Percentiles rank a stretch among this genome's conserved stretches.
Evolutionary conservation across 2,888 invertebrate species (phyloP).

Genomic region (Ochropleura plecta): DNA sequence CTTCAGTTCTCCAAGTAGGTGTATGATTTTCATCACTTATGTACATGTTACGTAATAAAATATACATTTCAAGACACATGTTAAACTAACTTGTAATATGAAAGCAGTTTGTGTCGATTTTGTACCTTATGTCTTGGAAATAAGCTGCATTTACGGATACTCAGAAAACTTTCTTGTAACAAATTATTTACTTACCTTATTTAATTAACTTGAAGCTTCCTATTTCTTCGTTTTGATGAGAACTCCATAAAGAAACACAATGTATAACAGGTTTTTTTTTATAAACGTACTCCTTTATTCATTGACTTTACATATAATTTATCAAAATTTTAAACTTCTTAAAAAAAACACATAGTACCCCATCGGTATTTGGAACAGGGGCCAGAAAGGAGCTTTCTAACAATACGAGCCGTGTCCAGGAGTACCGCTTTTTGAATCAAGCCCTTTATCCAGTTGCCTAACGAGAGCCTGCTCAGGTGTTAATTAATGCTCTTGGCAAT

Average conservation of each 20-base stretch:
- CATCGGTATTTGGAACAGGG: no score
- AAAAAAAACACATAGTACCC: no score
- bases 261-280: not conserved
- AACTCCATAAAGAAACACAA: not conserved
- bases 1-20: constrained; percentile 47
- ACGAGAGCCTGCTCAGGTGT: no score
- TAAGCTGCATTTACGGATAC: not conserved
- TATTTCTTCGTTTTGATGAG: not conserved
- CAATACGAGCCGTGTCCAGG: no score
- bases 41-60: constrained; percentile 30
- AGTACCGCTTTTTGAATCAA: no score
- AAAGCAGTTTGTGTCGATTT: constrained; percentile 13
- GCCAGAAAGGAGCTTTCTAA: no score
- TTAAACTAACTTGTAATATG: constrained; percentile 4
- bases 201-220: not conserved
- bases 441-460: no score
- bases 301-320: no score
- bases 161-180: not conserved
- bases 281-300: no score
- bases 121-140: not conserved
- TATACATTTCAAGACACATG: constrained; percentile 21
- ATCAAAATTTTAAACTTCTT: no score
- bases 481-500: no score
- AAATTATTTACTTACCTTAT: not conserved
- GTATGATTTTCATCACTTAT: constrained; percentile 41